These are phyloP conservation scores for Epinephelus awoara DNA, from an alignment of 2,797 vertebrate species.

Conservation along the genomic window DNA sequence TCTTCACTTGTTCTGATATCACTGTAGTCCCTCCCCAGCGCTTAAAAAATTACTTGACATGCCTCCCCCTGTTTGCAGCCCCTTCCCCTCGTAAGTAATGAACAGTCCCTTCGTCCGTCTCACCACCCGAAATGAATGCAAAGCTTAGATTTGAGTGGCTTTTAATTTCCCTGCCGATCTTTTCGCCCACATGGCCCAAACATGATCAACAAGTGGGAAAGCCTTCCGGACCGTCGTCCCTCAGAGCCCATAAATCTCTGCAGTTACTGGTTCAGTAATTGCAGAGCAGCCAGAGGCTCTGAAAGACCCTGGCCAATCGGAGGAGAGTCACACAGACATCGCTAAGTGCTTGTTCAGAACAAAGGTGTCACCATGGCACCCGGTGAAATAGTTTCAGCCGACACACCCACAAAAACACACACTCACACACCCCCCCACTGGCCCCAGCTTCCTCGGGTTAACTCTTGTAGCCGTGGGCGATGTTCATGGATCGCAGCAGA, in stretches of 20 bases:
- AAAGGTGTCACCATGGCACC: slow-evolving; percentile 69
- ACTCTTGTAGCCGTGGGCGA: slow-evolving; percentile 9
- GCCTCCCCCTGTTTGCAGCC: too few species aligned
- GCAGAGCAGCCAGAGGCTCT: slow-evolving; percentile 6
- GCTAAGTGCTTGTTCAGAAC: slow-evolving; percentile 34
- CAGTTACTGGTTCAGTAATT: not conserved
- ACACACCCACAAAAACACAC: slow-evolving; percentile 13
- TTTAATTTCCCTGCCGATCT: not conserved
- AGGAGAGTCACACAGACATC: slow-evolving; percentile 11
- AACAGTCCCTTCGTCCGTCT: not conserved
- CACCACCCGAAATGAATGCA: not conserved
- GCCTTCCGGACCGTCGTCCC: not conserved
- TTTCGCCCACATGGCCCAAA: not conserved
- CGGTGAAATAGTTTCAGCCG: slow-evolving; percentile 33
- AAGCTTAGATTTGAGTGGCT: slow-evolving; percentile 5
- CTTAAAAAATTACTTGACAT: too few species aligned
- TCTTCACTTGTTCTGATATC: too few species aligned
- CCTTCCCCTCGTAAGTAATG: too few species aligned
- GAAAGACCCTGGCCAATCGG: slow-evolving; percentile 17
- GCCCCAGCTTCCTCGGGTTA: not conserved
- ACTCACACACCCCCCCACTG: not conserved
- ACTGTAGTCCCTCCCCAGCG: too few species aligned
- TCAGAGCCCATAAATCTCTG: not conserved
- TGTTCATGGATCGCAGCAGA: not conserved
- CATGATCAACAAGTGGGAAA: slow-evolving; percentile 37